Evolutionary conservation across 2,113 vertebrate genomes (phyloP), one percentile per base, ranked within the genome.

Genomic region (Chloropsis cyanopogon): DNA sequence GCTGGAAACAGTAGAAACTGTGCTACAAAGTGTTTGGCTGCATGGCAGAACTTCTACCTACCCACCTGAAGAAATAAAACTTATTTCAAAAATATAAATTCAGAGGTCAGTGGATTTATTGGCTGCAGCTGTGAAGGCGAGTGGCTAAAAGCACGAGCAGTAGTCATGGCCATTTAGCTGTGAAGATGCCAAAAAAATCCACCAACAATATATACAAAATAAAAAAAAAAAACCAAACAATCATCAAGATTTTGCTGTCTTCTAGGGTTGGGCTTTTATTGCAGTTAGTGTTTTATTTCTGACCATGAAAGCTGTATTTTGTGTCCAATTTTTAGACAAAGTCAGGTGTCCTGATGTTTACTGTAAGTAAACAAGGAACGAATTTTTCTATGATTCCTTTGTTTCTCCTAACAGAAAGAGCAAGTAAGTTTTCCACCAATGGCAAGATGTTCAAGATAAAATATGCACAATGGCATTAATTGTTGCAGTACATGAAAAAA

Each of bases 1-100:
- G 57, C 70, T 90, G 84, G 75, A 91, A 88, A 91, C 42, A 54
- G 59, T 65, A 80, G 65, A 84, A 86, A n/a, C 47, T 54, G 61
- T 76, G 41, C 50, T 41, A 46, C 47, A 47, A 72, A 60, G 33
- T 46, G 26, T 71, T 80, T 82, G 81, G 37, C 70, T 87, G 57
- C 10, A 18, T 70, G 39, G 75, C 37, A 85, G 50, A 78, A 88
- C 21, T 86, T 52, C 7, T n/a, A 72, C 12, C 11, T 79, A 41
- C 29, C 6, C 12, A 86, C 21, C 11, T 90, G 47, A 93, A 88
- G 63, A 73, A 93, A 85, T 46, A 59, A 79, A 92, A 73, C 26
- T 5, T 53, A 50, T 86, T 90, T 86, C 37, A 86, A 31, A 80
- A 87, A 69, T 4, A 60, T 11, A 65, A 90, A 39, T 82, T 90